phyloP scores from a whole-genome alignment of 1,140 invertebrate species.

The Pogonus chalceus region DNA sequence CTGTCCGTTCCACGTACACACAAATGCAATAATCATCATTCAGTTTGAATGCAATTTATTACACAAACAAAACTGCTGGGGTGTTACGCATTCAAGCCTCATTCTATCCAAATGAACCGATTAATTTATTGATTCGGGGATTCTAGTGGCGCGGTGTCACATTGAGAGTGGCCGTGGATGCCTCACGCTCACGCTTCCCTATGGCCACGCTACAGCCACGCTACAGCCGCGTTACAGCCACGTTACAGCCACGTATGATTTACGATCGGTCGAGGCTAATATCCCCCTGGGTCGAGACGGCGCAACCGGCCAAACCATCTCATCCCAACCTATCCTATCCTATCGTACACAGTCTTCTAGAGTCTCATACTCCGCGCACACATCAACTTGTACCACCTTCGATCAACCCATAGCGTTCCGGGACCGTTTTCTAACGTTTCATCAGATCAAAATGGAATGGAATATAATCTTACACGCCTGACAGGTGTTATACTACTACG shows the following conservation, averaged over 20 bases:
- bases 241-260: background rate
- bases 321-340: too few species aligned
- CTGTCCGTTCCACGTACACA: background rate
- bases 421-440: too few species aligned
- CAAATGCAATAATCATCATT: slow-evolving; percentile 7
- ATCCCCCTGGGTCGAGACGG: background rate
- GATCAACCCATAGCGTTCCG: too few species aligned
- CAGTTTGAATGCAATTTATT: background rate
- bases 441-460: too few species aligned
- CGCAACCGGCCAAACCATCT: too few species aligned
- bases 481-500: too few species aligned
- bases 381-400: too few species aligned
- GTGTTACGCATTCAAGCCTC: background rate
- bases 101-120: slow-evolving; percentile 5
- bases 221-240: background rate
- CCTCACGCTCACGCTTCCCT: too few species aligned
- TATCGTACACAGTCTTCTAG: too few species aligned
- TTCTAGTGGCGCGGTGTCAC: background rate
- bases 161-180: background rate
- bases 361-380: too few species aligned
- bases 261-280: background rate
- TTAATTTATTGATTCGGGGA: slow-evolving; percentile 7
- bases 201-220: background rate
- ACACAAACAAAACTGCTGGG: slow-evolving; percentile 2
- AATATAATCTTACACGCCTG: too few species aligned